Evolutionary conservation across 2,797 vertebrate species (phyloP).

Genomic region (Aldrovandia affinis): DNA sequence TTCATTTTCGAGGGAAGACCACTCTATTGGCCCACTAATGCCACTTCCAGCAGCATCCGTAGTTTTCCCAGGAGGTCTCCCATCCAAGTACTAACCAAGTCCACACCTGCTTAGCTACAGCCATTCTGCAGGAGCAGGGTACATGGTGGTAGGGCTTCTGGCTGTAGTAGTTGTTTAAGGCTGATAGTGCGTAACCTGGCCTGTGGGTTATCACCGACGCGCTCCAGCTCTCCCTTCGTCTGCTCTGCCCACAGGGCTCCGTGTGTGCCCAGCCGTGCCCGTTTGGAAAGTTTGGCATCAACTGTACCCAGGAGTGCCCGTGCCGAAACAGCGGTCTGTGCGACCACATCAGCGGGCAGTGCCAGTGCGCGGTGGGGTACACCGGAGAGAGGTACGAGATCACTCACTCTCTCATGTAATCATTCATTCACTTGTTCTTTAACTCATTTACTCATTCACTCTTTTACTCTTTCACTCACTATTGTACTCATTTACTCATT

Average conservation of each 20-base stretch:
- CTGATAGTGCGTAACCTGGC: neutral
- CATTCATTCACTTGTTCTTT: neutral
- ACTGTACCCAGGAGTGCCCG: slow-evolving; percentile 95
- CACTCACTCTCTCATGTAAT: neutral
- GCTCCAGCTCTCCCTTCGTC: neutral
- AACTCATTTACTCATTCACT: neutral
- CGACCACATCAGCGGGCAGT: slow-evolving; percentile 90
- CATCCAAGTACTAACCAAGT: too few relatives aligned
- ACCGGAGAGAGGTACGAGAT: slow-evolving; percentile 89
- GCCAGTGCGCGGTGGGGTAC: slow-evolving; percentile 90
- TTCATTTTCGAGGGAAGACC: too few relatives aligned
- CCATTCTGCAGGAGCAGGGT: too few relatives aligned
- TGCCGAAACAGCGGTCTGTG: slow-evolving; percentile 94
- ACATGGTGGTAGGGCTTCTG: too few relatives aligned
- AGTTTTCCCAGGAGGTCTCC: too few relatives aligned
- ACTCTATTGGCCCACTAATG: too few relatives aligned
- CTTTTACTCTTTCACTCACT: neutral
- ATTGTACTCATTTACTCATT: neutral
- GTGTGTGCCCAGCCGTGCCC: slow-evolving; percentile 95
- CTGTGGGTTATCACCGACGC: neutral
- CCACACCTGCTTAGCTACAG: too few relatives aligned
- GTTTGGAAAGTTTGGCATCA: slow-evolving; percentile 88
- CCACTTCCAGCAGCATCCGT: too few relatives aligned
- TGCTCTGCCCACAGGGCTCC: slow-evolving; percentile 77
- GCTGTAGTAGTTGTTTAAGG: neutral